A percentile compares a stretch with the other conserved stretches of the same genome.
Evolutionary conservation across 2,113 vertebrate species (phyloP).

Genomic region (Delphinus delphis): DNA sequence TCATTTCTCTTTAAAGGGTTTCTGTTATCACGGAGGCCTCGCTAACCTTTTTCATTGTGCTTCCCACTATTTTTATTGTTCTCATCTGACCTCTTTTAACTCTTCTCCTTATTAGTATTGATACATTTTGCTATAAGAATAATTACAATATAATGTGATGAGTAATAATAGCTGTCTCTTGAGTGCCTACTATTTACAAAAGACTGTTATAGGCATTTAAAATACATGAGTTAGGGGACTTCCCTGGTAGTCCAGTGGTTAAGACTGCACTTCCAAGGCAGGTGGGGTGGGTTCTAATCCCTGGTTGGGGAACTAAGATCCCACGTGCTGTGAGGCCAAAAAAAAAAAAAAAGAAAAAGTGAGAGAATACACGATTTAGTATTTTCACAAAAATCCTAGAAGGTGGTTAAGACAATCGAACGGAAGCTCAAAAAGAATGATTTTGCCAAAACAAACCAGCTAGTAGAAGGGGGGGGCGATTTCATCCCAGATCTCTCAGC

Average conservation of each 20-base stretch:
- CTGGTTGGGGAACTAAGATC: background rate
- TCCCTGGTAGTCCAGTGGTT: background rate
- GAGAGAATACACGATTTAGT: background rate
- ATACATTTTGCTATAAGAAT: background rate
- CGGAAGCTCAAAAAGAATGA: background rate
- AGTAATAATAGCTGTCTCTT: background rate
- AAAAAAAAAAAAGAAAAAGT: background rate
- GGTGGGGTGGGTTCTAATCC: background rate
- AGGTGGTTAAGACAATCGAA: background rate
- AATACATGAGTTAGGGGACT: background rate
- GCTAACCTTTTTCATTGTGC: background rate
- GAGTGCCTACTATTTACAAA: background rate
- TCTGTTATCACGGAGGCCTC: background rate
- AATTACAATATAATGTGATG: background rate
- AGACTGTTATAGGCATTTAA: background rate
- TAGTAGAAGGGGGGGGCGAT: rapidly evolving
- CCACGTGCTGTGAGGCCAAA: background rate
- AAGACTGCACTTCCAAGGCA: background rate
- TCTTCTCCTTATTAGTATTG: background rate
- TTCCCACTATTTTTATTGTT: background rate
- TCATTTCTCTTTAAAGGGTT: background rate
- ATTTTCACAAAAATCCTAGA: background rate
- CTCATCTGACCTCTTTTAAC: background rate
- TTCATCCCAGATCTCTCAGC: no score
- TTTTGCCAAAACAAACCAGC: background rate